Percentiles rank a stretch among this genome's conserved stretches.
Conservation (phyloP, 2,113 vertebrate species). For the Calidris pugnax region DNA sequence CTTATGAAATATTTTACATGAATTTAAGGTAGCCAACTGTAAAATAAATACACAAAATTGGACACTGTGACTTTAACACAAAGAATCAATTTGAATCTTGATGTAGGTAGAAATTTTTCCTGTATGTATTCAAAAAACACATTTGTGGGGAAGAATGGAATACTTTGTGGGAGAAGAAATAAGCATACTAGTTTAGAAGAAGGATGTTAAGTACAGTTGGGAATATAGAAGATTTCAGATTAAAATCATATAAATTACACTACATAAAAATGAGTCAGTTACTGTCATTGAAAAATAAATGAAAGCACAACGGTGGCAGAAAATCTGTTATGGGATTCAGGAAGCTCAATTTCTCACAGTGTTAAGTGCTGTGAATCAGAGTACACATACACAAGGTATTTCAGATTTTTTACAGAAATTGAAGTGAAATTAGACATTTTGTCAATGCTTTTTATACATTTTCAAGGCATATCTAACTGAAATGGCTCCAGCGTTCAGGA, state of each 20-base stretch:
- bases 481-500: neutral
- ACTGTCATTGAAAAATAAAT: neutral
- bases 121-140: neutral
- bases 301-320: neutral
- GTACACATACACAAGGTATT: neutral
- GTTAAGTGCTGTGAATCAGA: neutral
- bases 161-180: neutral
- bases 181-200: neutral
- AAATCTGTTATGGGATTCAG: neutral
- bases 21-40: neutral
- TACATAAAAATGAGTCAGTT: neutral
- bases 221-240: neutral
- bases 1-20: neutral
- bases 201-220: neutral
- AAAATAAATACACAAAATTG: neutral
- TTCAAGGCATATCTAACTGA: neutral
- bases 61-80: neutral
- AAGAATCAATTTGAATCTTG: neutral
- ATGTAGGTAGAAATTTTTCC: neutral
- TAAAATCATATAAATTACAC: neutral
- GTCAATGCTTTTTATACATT: neutral
- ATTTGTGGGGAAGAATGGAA: neutral
- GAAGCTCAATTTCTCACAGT: neutral
- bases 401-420: neutral
- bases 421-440: neutral